Percentiles rank a stretch among this genome's conserved stretches.
These are phyloP conservation scores for Tyrannus savana DNA, from an alignment of 2,113 vertebrate species.

Conservation along the genomic window DNA sequence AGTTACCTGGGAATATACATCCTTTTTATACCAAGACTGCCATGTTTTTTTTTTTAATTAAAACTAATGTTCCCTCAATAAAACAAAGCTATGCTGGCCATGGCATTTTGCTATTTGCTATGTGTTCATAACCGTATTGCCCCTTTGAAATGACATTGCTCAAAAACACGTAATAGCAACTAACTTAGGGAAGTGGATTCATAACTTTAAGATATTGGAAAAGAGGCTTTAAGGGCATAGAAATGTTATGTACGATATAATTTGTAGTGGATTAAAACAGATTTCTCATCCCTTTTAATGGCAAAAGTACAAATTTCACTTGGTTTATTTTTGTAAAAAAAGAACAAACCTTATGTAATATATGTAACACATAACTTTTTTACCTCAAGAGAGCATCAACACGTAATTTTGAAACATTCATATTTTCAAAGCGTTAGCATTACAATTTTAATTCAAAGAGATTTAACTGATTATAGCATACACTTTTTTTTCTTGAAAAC, in stretches of 20 bases:
- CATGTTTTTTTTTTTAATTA: neutral
- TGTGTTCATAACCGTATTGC: neutral
- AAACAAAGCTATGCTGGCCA: neutral
- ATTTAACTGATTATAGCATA: neutral
- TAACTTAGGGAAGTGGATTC: neutral
- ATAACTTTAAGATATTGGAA: neutral
- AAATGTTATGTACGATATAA: neutral
- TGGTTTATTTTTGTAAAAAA: neutral
- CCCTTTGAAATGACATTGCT: neutral
- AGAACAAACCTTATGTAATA: neutral
- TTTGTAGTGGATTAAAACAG: neutral
- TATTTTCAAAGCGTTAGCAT: neutral
- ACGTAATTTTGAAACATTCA: neutral
- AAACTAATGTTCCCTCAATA: neutral
- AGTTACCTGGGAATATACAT: conserved; percentile 35
- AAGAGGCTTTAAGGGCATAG: neutral
- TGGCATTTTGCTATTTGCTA: neutral
- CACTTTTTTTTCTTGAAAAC: neutral
- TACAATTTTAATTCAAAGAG: neutral
- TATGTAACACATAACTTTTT: neutral
- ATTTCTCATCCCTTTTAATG: neutral
- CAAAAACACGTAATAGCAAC: neutral
- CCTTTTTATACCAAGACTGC: neutral
- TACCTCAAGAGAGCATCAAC: neutral
- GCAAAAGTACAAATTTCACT: neutral